Conservation (phyloP, 2,113 vertebrate genomes). For the Illadopsis cleaveri region DNA sequence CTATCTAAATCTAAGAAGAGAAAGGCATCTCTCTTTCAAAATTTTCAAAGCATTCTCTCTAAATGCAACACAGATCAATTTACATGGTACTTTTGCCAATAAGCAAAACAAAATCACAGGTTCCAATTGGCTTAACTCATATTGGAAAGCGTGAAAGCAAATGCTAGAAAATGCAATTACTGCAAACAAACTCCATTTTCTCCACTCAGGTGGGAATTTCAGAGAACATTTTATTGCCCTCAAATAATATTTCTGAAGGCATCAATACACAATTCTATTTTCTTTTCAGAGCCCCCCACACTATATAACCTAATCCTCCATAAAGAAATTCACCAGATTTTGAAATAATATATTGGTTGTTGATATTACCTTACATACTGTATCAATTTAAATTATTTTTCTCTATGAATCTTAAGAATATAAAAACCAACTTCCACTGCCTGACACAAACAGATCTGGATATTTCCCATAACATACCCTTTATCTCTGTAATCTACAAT, state of each 20-base stretch:
- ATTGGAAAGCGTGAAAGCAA: slow-evolving; percentile 79
- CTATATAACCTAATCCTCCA: slow-evolving; percentile 72
- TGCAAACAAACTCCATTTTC: slow-evolving; percentile 85
- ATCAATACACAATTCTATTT: slow-evolving; percentile 82
- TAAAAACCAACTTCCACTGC: neutral
- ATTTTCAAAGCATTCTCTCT: slow-evolving; percentile 75
- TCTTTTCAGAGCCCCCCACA: slow-evolving; percentile 64
- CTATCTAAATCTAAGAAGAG: slow-evolving; percentile 83
- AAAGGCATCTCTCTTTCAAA: slow-evolving; percentile 80
- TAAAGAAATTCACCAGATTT: slow-evolving; percentile 62
- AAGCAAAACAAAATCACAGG: slow-evolving; percentile 83
- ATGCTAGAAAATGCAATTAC: slow-evolving; percentile 84
- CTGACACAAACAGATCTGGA: slow-evolving; percentile 46
- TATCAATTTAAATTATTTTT: slow-evolving; percentile 69
- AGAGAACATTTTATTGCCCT: slow-evolving; percentile 80
- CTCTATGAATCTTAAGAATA: slow-evolving; percentile 16
- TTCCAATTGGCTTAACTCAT: slow-evolving; percentile 83
- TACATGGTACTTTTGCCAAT: slow-evolving; percentile 82
- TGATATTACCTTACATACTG: slow-evolving; percentile 56
- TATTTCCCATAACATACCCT: slow-evolving; percentile 8
- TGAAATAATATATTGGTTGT: slow-evolving; percentile 62
- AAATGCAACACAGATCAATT: slow-evolving; percentile 85
- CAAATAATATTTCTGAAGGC: slow-evolving; percentile 84
- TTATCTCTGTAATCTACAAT: slow-evolving; percentile 57
- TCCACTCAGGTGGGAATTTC: slow-evolving; percentile 82